Base-by-base conservation (phyloP, 2,113 vertebrate genomes). In the Rhadina sibilatrix region DNA sequence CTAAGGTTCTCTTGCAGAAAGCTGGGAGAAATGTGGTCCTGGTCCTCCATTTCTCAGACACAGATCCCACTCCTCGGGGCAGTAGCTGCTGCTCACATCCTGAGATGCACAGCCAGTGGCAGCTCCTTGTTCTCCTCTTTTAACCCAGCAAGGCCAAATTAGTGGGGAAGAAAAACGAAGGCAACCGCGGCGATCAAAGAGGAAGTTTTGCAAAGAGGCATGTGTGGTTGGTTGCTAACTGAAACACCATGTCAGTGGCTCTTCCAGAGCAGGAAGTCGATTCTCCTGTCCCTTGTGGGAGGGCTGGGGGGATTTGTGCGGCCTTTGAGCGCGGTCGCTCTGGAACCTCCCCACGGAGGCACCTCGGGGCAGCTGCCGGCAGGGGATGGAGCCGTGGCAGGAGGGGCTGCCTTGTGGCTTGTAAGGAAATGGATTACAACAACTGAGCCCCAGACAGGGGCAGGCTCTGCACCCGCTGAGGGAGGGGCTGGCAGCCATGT, bases 201-300 rank as follows among this genome's bases (percentile, higher is more conserved):
- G 33, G 46, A 65, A 20, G 53, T 77, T 70, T 47, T 91, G 53
- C 70, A 57, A 42, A 76, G 90, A 83, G 78, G 49, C 81, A 40
- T 19, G 46, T 96, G 93, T 88, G 82, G 91, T 47, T 94, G 74
- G 78, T 33, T 85, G 82, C 75, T 91, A 93, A 80, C 89, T 85
- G 93, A 59, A 96, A 91, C 77, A 89, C 95, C 87, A 82, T 81
- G 77, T 61, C 89, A 56, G 91, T 50, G 87, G 84, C 24, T 74
- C 91, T 57, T 66, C 68, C 28, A n/a, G 40, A 74, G 90, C 59
- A 83, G 87, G 93, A 95, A 94, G 75, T 77, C 14, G 8, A 79
- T 66, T 70, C 81, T 82, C 24, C 54, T 47, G 42, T 28, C 63
- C 6, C 65, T 91, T 15, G 18, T 2, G 38, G 82, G 80, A 56